These are phyloP conservation scores for Rhynchophorus ferrugineus DNA, from an alignment of 1,140 invertebrate genomes.

Conservation along the genomic window DNA sequence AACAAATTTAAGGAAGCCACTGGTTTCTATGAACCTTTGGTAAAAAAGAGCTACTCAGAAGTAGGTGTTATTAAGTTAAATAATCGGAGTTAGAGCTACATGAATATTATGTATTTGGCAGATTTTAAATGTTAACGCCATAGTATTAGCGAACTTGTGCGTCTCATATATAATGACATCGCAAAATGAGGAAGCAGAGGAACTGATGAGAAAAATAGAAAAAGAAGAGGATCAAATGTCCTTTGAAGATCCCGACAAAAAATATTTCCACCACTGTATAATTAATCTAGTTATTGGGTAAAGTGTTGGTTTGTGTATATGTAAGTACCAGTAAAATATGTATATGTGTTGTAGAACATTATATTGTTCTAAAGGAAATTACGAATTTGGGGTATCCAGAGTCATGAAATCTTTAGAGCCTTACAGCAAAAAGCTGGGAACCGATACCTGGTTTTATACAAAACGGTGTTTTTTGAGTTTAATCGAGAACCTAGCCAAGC, in stretches of 20 bases:
- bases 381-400: conserved; percentile 97
- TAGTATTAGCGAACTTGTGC: conserved; percentile 96
- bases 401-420: conserved; percentile 97
- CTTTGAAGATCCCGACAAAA: conserved; percentile 90
- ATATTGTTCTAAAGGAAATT: conserved; percentile 98
- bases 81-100: no score
- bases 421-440: conserved; percentile 89
- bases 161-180: conserved; percentile 99
- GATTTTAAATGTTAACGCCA: conserved; percentile 91
- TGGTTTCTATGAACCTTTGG: conserved; percentile 97
- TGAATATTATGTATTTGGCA: conserved; percentile 39
- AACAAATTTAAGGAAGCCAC: conserved; percentile 98
- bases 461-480: conserved; percentile 91
- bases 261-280: conserved; percentile 95
- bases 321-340: conserved; percentile 1
- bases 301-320: background rate
- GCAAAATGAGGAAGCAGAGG: conserved; percentile 98
- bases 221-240: conserved; percentile 92
- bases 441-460: conserved; percentile 96
- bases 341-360: conserved; percentile 58
- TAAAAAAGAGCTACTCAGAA: conserved; percentile 94
- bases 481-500: conserved; percentile 86
- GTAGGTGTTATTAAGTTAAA: no score
- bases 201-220: conserved; percentile 97
- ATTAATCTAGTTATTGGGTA: conserved; percentile 96